phyloP scores from a whole-genome alignment of 2,113 vertebrate species.

The Athene cunicularia region DNA sequence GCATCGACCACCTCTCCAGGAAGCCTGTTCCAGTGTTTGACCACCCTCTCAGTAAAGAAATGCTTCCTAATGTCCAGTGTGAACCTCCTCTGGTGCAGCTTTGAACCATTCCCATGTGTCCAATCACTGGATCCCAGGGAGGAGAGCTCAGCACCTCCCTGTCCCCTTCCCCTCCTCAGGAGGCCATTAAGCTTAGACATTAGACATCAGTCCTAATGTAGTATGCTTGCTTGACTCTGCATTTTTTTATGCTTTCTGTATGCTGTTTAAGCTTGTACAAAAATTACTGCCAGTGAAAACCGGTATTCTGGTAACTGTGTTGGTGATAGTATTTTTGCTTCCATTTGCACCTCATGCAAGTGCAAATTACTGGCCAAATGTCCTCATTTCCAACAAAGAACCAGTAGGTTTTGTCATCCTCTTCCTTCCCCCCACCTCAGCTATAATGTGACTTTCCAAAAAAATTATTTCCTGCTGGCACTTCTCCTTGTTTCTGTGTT shows the following conservation, averaged over 20 bases:
- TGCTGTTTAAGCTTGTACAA: neutral
- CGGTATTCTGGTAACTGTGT: neutral
- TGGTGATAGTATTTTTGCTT: neutral
- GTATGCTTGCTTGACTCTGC: neutral
- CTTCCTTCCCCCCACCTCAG: neutral
- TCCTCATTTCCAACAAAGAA: neutral
- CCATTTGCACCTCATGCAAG: neutral
- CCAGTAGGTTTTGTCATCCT: neutral
- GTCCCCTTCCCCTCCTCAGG: neutral
- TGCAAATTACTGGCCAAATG: neutral
- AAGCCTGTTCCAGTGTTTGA: neutral
- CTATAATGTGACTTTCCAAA: neutral
- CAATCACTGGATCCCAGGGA: neutral
- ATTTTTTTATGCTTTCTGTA: neutral
- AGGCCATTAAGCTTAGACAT: neutral
- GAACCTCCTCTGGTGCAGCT: neutral
- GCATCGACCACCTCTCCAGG: neutral
- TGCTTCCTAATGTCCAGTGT: neutral
- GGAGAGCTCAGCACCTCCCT: neutral
- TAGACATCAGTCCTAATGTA: neutral
- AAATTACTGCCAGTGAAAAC: neutral
- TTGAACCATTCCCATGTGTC: rapidly evolving
- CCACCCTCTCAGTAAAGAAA: neutral
- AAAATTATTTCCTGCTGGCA: neutral
- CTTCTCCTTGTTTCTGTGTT: neutral